Evolutionary conservation across 2,113 vertebrate genomes (phyloP).

Genomic region (Eretmochelys imbricata): DNA sequence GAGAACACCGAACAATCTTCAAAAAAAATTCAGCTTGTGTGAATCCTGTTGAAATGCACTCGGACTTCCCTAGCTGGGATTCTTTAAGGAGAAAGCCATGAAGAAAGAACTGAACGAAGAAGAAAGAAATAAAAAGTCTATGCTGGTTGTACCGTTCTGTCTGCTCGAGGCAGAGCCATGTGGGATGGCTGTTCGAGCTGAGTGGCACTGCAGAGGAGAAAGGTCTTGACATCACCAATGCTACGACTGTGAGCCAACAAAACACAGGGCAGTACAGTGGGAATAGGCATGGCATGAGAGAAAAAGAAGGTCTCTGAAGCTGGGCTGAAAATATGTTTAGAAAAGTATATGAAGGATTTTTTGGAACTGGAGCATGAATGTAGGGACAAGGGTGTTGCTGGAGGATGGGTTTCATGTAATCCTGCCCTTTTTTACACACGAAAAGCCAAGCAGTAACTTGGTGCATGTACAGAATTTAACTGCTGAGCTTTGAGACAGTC

Average conservation of each 20-base stretch:
- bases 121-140: accelerated
- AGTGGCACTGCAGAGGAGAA: not conserved
- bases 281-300: not conserved
- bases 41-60: not conserved
- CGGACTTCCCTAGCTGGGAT: not conserved
- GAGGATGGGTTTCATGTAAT: not conserved
- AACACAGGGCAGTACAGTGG: not conserved
- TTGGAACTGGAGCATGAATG: not conserved
- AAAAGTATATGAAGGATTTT: not conserved
- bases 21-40: accelerated
- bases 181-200: not conserved
- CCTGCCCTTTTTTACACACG: not conserved
- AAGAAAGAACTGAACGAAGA: not conserved
- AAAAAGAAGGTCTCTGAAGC: not conserved
- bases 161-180: accelerated
- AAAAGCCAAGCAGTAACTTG: not conserved
- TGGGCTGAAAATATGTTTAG: accelerated
- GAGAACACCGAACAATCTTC: not conserved
- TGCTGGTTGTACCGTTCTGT: not conserved
- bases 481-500: not conserved
- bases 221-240: accelerated
- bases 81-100: not conserved
- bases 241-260: not conserved
- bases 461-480: not conserved
- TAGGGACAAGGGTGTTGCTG: not conserved